phyloP scores from a whole-genome alignment of 2,113 vertebrate genomes.

The Dolichotis patagonum region DNA sequence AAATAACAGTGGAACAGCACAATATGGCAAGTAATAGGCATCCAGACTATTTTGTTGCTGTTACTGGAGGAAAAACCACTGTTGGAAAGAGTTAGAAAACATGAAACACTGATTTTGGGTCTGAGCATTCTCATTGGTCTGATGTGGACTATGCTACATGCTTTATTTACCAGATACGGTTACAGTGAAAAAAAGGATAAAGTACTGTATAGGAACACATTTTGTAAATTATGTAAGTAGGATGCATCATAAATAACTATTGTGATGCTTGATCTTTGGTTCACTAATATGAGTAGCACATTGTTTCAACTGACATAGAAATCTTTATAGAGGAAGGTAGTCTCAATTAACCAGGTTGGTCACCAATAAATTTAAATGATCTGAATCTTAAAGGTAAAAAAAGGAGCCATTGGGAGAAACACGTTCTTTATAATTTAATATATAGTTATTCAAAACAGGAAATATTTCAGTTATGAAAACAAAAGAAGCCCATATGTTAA shows the following conservation, averaged over 20 bases:
- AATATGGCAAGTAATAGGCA: background rate
- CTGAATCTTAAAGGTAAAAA: constrained; percentile 36
- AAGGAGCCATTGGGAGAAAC: constrained; percentile 14
- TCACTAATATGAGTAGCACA: background rate
- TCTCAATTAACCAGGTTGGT: background rate
- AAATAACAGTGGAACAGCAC: background rate
- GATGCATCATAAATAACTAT: background rate
- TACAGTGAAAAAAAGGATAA: background rate
- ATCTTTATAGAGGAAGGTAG: constrained; percentile 25
- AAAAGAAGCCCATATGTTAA: constrained; percentile 34
- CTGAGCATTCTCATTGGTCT: background rate
- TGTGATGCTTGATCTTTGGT: background rate
- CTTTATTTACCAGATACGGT: background rate
- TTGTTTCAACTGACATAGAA: background rate
- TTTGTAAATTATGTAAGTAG: background rate
- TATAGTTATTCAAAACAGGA: background rate
- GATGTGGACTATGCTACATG: background rate
- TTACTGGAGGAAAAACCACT: background rate
- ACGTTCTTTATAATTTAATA: constrained; percentile 41
- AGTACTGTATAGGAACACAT: background rate
- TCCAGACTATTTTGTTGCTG: background rate
- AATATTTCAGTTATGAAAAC: constrained; percentile 52
- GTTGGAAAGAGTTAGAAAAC: constrained; percentile 34
- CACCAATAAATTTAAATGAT: constrained; percentile 15
- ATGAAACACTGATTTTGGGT: background rate